Base-by-base conservation (phyloP, 1,140 invertebrate species). In the Doryteuthis pealeii region DNA sequence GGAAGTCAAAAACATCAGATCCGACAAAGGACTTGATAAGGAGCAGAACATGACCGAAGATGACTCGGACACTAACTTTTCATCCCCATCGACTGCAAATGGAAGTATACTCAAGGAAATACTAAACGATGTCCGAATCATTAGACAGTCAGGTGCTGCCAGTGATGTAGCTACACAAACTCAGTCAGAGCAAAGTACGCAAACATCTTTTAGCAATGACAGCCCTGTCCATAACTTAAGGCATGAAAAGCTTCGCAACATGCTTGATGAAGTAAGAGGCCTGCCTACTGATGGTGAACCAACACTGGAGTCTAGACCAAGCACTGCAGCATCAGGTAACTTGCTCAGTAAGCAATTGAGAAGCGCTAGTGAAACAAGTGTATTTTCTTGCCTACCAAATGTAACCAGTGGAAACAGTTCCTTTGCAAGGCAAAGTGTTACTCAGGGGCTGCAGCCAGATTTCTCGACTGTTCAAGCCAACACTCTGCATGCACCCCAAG, bases 1-100 rank as follows among this genome's bases (percentile, higher is more conserved):
- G 45, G 84, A 86, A 71, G 84, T 86, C 14, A 84, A 85, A 74
- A 79, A 78, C 66, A 77, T 86, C 28, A 86, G 84, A 72, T 75
- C 75, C 45, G 81, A 84, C 69, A 74, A 81, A 66, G 84, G 83
- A n/a, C 31, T 86, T 6, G 35, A 40, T 40, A 3, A 40, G 10
- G 35, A 40, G 4, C 35, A 40, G 35, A 40, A 10, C 10, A 10
- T 3, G 10, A 5, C 4, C 10, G 35, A 40, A 40, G 75, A 77
- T 65, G 72, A 26, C n/a, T 71, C 33, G 74, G 77, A 78, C 54
- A 76, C 76, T 14, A 82, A 80, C 72, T 67, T 81, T 18, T 71
- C 78, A 4, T 82, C 82, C 62, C 77, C 80, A 31, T 74, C 71
- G 22, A 80, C 82, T 0, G 72, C 83, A 22, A 80, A 78, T 66